Conservation (phyloP, 2,113 vertebrate species). For the Artemisiospiza belli region DNA sequence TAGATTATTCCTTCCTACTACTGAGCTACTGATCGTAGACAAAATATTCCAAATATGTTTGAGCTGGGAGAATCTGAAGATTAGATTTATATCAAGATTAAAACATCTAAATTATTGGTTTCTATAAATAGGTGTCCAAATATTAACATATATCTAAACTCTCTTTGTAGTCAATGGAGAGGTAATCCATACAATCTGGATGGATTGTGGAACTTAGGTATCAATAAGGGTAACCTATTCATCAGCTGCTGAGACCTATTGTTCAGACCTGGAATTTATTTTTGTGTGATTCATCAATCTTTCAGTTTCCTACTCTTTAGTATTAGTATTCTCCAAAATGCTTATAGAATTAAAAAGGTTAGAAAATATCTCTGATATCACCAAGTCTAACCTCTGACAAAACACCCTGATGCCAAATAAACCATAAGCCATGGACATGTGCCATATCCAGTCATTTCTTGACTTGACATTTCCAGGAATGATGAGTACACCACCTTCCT, state of each 20-base stretch:
- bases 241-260: not conserved
- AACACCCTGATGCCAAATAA: not conserved
- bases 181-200: not conserved
- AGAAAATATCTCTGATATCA: not conserved
- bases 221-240: not conserved
- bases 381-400: not conserved
- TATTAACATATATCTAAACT: not conserved
- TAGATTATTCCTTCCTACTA: not conserved
- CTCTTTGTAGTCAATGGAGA: not conserved
- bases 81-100: not conserved
- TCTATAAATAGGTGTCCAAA: not conserved
- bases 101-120: not conserved
- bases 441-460: not conserved
- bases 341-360: not conserved
- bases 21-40: not conserved
- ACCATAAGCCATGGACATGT: not conserved
- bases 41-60: not conserved
- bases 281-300: not conserved
- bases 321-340: not conserved
- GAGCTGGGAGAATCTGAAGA: not conserved
- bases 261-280: not conserved
- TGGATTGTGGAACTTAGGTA: not conserved
- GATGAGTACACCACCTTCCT: not conserved
- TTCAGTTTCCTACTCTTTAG: not conserved
- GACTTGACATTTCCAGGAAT: not conserved